Conservation (phyloP, 92 coral and sea anemone species). For the Porites rus region DNA sequence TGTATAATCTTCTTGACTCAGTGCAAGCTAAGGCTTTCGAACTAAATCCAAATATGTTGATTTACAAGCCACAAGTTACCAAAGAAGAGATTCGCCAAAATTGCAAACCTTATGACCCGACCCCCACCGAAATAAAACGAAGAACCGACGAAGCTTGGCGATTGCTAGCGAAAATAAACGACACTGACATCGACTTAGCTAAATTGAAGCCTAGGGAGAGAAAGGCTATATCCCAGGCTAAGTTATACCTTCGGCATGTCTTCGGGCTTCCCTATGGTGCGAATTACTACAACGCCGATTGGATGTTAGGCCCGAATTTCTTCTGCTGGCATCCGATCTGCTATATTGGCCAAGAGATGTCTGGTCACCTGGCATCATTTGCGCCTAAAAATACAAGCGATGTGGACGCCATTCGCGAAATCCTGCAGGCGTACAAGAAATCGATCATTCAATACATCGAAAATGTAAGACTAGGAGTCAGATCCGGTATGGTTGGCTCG, state of each 20-base stretch:
- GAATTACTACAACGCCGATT: conserved; percentile 78
- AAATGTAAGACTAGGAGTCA: conserved; percentile 83
- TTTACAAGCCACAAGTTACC: conserved; percentile 32
- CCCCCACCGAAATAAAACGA: conserved; percentile 74
- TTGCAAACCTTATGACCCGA: conserved; percentile 70
- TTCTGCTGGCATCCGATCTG: conserved; percentile 90
- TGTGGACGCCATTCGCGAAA: conserved; percentile 51
- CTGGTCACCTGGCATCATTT: conserved; percentile 43
- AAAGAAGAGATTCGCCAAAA: conserved; percentile 44
- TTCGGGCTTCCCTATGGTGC: conserved; percentile 83
- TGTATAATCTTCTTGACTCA: conserved; percentile 67
- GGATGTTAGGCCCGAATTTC: conserved; percentile 94
- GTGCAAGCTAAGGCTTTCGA: conserved; percentile 57
- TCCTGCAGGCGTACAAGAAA: conserved; percentile 60
- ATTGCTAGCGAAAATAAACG: conserved; percentile 65
- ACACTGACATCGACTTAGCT: conserved; percentile 50
- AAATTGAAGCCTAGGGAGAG: conserved; percentile 76
- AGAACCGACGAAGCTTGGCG: conserved; percentile 75
- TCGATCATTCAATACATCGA: conserved; percentile 70
- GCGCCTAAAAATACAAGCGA: conserved; percentile 64
- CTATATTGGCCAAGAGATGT: conserved; percentile 50
- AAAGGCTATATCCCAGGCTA: conserved; percentile 83
- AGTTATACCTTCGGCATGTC: conserved; percentile 72
- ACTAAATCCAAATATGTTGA: conserved; percentile 65
- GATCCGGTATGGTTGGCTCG: conserved; percentile 93